Evolutionary conservation across 2,797 vertebrate species (phyloP).

Genomic region (Notolabrus celidotus): DNA sequence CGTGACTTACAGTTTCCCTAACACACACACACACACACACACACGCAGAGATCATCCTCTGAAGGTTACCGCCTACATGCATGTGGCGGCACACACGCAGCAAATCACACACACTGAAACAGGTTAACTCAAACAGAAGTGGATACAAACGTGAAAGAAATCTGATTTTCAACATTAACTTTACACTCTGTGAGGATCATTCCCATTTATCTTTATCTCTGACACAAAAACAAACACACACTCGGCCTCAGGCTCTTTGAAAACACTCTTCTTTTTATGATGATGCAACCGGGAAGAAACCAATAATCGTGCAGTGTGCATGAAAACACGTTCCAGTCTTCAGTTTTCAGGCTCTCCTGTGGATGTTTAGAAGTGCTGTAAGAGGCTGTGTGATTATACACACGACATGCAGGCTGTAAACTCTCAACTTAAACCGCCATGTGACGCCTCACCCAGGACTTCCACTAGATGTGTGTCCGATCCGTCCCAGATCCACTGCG

Average conservation of each 20-base stretch:
- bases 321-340: not conserved
- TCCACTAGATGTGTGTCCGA: no score
- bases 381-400: no score
- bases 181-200: no score
- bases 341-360: not conserved
- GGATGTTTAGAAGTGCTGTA: no score
- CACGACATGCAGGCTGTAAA: no score
- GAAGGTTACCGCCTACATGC: not conserved
- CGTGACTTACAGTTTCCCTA: not conserved
- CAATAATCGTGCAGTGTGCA: not conserved
- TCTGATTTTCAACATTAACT: no score
- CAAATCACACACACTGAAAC: not conserved
- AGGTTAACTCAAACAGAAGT: not conserved
- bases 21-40: no score
- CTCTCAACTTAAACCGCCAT: no score
- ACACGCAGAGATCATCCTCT: not conserved
- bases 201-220: no score
- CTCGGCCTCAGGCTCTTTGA: not conserved
- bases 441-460: no score
- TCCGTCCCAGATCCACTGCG: no score
- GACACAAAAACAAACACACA: not conserved
- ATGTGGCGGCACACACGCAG: not conserved
- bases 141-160: no score
- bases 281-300: conserved; percentile 1
- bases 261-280: not conserved